Base-by-base conservation (phyloP, 2,888 invertebrate genomes). In the Apodemia mormo region DNA sequence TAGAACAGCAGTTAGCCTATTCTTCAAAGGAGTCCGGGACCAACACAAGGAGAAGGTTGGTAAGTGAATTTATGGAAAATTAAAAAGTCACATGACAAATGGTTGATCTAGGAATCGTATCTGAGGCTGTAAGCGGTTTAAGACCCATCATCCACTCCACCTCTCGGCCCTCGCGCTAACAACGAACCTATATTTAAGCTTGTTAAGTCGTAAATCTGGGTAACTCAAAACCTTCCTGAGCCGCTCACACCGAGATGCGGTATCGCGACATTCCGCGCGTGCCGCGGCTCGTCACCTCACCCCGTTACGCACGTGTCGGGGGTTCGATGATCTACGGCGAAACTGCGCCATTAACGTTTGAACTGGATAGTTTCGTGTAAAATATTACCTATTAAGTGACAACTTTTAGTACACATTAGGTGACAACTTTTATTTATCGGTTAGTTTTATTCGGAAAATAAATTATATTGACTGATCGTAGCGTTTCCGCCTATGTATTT, bases 401-500 rank as follows among this genome's bases (percentile, higher is more conserved):
- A 56, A 2, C 22, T 56, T 56, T 22, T 56, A 56, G 5, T 58
- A 9, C 9, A 29, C 12, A 7, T 58, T 30, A 7, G n/a, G 22
- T 56, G 56, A 29, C 56, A 56, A 3, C 29, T 56, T 56, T 29
- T 56, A 56, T 56, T 56, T 29, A 56, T 56, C 29, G 56, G 56
- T 29, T 22, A 56, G 29, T 29, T 8, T 9, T 56, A n/a, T 29
- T 56, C 3, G 56, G 22, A 2, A 56, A 56, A 56, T 56, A 56
- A 56, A 56, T 56, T 29, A 45, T 3, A 1, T 12, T 45, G 12
- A 3, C 3, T 10, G 45, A 45, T 45, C 9, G 45, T 10, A 45
- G 10, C 45, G 2, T 45, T 45, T 10, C 1, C 14, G 45, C 43
- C 10, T 10, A 43, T 10, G 10, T 10, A 43, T 5, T 7, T 10